Evolutionary conservation across 2,888 invertebrate species (phyloP).

Genomic region (Drosophila buzzatii): DNA sequence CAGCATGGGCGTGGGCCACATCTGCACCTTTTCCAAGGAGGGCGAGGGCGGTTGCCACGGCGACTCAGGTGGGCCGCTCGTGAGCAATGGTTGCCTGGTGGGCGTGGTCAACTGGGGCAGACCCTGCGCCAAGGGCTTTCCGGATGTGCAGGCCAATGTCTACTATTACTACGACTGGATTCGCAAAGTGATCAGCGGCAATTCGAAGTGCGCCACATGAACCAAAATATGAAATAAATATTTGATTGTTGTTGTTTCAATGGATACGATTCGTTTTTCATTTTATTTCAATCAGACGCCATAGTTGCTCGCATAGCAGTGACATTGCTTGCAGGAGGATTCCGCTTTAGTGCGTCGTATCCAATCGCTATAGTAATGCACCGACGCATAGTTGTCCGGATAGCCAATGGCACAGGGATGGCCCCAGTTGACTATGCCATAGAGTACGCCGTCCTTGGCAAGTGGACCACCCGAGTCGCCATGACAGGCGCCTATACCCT

Average conservation of each 20-base stretch:
- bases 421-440: constrained; percentile 84
- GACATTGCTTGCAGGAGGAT: constrained; percentile 57
- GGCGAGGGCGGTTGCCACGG: constrained; percentile 86
- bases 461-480: constrained; percentile 84
- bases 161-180: constrained; percentile 79
- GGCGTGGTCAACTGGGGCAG: constrained; percentile 81
- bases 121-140: constrained; percentile 75
- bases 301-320: constrained; percentile 77
- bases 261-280: neutral
- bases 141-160: constrained; percentile 80
- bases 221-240: constrained; percentile 9
- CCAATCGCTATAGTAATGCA: constrained; percentile 77
- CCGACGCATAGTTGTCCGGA: constrained; percentile 80
- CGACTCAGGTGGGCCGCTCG: constrained; percentile 77
- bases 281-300: constrained; percentile 30
- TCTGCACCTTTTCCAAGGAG: constrained; percentile 86
- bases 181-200: constrained; percentile 57
- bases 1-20: constrained; percentile 86
- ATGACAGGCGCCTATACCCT: constrained; percentile 86
- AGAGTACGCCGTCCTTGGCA: constrained; percentile 64
- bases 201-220: constrained; percentile 34
- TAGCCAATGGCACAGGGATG: constrained; percentile 79
- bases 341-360: constrained; percentile 56
- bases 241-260: neutral
- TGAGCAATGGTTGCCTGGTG: constrained; percentile 60